Percentiles rank a stretch among this genome's conserved stretches.
phyloP scores from a whole-genome alignment of 53 echinoderm and acorn worm species.

The Zoroaster sp. region DNA sequence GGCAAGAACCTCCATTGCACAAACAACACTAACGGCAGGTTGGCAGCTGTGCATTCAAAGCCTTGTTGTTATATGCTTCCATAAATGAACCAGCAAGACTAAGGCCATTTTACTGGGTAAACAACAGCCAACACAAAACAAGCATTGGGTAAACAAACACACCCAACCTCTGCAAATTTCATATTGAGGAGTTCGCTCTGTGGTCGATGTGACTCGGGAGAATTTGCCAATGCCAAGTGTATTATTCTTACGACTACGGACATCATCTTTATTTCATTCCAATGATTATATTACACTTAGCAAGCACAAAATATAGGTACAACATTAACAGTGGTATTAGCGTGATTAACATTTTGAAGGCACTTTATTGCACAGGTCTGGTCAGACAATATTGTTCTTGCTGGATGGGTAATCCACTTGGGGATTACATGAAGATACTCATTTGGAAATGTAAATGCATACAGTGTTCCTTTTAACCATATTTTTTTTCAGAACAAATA shows the following conservation, averaged over 20 bases:
- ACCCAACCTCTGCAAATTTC: constrained; percentile 43
- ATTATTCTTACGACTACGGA: constrained; percentile 38
- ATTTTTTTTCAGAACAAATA: no score
- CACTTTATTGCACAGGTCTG: neutral
- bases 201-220: constrained; percentile 52
- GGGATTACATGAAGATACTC: no score
- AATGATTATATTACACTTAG: constrained; percentile 35
- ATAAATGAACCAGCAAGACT: constrained; percentile 66
- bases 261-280: constrained; percentile 37
- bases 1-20: constrained; percentile 69
- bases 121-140: constrained; percentile 95
- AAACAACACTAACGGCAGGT: constrained; percentile 71
- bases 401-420: no score
- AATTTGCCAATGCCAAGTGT: constrained; percentile 19
- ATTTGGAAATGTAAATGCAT: no score
- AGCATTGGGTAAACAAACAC: constrained; percentile 94
- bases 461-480: no score
- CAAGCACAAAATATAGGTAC: neutral
- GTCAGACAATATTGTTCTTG: no score
- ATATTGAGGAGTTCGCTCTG: neutral
- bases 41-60: constrained; percentile 92
- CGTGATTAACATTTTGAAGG: constrained; percentile 22
- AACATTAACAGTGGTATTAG: neutral
- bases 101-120: constrained; percentile 98
- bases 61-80: constrained; percentile 76